Percentiles rank a stretch among this genome's conserved stretches.
Conservation (phyloP, 2,888 invertebrate species). For the Protophormia terraenovae region DNA sequence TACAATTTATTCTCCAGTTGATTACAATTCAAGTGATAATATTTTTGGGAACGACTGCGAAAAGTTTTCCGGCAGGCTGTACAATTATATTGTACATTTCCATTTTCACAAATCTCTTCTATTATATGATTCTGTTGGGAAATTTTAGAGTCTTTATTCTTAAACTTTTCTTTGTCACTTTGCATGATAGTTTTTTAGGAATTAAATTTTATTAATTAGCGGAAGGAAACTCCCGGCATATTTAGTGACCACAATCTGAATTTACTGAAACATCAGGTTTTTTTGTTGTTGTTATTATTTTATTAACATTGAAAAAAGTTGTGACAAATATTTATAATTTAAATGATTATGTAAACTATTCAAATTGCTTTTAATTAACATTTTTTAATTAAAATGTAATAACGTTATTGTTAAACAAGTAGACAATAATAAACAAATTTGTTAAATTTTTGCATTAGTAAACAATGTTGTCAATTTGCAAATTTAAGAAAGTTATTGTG, state of each 20-base stretch:
- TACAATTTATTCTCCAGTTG: slow-evolving; percentile 82
- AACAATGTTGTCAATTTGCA: not conserved
- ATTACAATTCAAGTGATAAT: slow-evolving; percentile 86
- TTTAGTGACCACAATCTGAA: not conserved
- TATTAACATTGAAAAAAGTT: too few relatives aligned
- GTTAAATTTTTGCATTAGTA: not conserved
- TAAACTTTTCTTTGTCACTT: not conserved
- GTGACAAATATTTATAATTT: too few relatives aligned
- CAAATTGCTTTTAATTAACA: not conserved
- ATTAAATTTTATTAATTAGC: too few relatives aligned
- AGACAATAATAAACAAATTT: too few relatives aligned
- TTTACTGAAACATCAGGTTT: too few relatives aligned
- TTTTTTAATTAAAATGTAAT: not conserved
- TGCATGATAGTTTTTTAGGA: too few relatives aligned
- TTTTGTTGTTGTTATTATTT: too few relatives aligned
- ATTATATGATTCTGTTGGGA: slow-evolving; percentile 49
- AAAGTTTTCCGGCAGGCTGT: slow-evolving; percentile 87
- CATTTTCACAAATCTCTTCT: slow-evolving; percentile 39
- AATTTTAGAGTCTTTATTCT: slow-evolving; percentile 33
- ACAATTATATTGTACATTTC: slow-evolving; percentile 82
- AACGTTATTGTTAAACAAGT: too few relatives aligned
- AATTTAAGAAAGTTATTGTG: too few relatives aligned
- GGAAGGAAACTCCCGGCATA: not conserved
- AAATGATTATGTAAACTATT: too few relatives aligned
- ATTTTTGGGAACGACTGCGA: slow-evolving; percentile 85